Conservation (phyloP, 2,888 invertebrate genomes). For the Eurois occulta region DNA sequence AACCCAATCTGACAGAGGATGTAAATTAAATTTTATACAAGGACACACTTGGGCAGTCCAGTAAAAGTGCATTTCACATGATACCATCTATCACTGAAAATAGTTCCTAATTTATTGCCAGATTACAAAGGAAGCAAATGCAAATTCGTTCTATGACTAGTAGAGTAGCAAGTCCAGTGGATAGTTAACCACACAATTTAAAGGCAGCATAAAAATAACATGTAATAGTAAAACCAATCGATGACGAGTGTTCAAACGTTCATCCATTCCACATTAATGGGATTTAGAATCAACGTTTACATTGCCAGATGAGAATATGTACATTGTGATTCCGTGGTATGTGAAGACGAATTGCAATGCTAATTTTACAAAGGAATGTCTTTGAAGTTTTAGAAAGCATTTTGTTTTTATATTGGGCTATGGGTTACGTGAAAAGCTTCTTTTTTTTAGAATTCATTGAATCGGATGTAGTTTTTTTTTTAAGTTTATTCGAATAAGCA, state of each 20-base stretch:
- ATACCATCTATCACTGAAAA: not conserved
- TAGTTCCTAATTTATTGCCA: not conserved
- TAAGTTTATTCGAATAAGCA: not conserved
- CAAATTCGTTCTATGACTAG: not conserved
- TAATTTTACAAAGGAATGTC: constrained; percentile 26
- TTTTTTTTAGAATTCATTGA: not conserved
- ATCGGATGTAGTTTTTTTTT: not conserved
- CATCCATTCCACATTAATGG: constrained; percentile 35
- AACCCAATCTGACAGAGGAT: not conserved
- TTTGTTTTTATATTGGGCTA: not conserved
- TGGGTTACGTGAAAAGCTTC: not conserved
- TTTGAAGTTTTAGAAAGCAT: constrained; percentile 23
- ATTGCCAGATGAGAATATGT: constrained; percentile 44
- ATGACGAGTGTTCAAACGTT: constrained; percentile 53
- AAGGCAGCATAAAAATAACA: constrained; percentile 29
- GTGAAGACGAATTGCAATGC: not conserved
- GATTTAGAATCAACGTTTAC: constrained; percentile 49
- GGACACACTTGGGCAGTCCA: not conserved
- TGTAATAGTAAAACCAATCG: constrained; percentile 31
- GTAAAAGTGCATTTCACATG: not conserved
- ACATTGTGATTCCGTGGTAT: constrained; percentile 38
- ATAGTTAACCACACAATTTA: constrained; percentile 10
- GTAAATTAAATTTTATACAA: too few species aligned
- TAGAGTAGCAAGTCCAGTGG: constrained; percentile 27
- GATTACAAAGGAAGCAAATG: not conserved